Conservation (phyloP, 2,113 vertebrate species). For the Formicarius rufipectus region DNA sequence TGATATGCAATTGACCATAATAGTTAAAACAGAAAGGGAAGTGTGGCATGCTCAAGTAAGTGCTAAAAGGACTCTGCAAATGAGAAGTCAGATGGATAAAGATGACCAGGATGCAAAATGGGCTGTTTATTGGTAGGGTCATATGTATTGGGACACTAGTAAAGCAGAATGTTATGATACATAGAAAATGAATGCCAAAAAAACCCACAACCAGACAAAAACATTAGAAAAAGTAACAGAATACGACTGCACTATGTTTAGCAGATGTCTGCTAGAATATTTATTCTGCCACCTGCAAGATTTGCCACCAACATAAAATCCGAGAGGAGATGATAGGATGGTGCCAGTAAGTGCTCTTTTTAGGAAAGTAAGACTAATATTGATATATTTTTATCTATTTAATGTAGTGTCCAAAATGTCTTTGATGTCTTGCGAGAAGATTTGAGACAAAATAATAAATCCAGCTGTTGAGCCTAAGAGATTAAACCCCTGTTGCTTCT, state of each 20-base stretch:
- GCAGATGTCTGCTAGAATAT: background rate
- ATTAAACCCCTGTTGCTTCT: background rate
- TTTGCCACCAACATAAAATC: background rate
- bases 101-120: background rate
- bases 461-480: background rate
- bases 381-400: background rate
- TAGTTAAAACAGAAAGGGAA: background rate
- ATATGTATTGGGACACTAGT: background rate
- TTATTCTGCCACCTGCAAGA: background rate
- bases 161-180: background rate
- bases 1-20: background rate
- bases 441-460: background rate
- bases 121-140: background rate
- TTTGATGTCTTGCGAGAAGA: background rate
- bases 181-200: background rate
- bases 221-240: background rate
- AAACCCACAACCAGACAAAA: too few relatives aligned
- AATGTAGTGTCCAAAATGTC: background rate
- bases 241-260: background rate
- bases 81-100: background rate
- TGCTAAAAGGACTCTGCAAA: background rate
- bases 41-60: background rate
- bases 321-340: background rate
- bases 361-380: background rate
- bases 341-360: background rate